These are phyloP conservation scores for Chirona hameri DNA, from an alignment of 2,888 invertebrate genomes.

Conservation along the genomic window DNA sequence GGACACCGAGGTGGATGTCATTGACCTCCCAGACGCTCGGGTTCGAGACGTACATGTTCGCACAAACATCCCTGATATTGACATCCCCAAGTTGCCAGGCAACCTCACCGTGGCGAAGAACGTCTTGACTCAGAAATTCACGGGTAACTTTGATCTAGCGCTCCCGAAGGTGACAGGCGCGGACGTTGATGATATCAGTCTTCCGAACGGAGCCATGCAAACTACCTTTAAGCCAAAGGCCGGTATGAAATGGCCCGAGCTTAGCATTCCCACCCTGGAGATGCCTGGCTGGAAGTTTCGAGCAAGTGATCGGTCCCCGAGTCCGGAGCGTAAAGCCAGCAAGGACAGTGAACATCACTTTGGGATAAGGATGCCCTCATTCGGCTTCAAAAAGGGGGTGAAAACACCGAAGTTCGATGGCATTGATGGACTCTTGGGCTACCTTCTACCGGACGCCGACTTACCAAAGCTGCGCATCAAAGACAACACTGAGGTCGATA, in stretches of 20 bases:
- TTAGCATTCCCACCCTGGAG: not conserved
- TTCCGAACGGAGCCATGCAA: not conserved
- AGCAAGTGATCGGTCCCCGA: not conserved
- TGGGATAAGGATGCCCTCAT: not conserved
- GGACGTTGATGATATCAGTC: not conserved
- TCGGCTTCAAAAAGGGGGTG: not conserved
- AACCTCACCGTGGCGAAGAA: not conserved
- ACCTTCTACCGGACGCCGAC: not conserved
- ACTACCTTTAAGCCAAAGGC: not conserved
- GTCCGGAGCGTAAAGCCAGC: not conserved
- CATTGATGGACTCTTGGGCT: not conserved
- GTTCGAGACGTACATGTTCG: not conserved
- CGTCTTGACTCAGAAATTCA: not conserved
- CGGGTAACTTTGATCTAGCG: not conserved
- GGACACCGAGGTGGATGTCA: not conserved
- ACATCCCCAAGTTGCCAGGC: not conserved
- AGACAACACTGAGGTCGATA: not conserved
- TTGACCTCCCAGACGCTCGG: not conserved
- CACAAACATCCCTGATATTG: not conserved
- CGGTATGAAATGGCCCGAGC: not conserved
- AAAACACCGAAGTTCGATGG: not conserved
- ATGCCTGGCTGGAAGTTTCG: not conserved
- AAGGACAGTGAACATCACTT: not conserved
- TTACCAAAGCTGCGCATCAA: not conserved
- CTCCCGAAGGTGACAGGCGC: conserved; percentile 3